Evolutionary conservation across 2,113 vertebrate genomes (phyloP).

Genomic region (Sialia sialis): DNA sequence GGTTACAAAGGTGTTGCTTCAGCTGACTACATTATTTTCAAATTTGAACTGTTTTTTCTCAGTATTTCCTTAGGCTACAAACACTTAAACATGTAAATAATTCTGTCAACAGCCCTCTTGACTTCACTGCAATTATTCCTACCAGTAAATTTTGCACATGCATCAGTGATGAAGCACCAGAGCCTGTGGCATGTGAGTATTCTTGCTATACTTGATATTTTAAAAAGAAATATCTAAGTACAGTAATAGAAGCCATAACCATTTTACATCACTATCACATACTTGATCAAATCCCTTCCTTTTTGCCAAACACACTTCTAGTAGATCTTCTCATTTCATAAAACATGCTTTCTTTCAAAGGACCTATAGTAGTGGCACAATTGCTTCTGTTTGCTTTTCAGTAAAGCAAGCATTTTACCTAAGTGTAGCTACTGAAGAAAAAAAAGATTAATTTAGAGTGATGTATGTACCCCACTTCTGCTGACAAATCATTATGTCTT

Average conservation of each 20-base stretch:
- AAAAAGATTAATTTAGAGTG: not conserved
- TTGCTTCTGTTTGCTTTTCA: not conserved
- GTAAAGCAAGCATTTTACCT: not conserved
- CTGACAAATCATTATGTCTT: not conserved
- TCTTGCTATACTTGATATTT: not conserved
- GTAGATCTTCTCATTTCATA: not conserved
- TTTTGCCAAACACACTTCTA: not conserved
- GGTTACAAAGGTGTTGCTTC: not conserved
- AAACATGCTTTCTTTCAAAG: not conserved
- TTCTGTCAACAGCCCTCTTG: not conserved
- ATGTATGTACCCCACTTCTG: not conserved
- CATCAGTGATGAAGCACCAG: not conserved
- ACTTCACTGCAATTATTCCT: not conserved
- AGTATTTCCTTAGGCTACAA: not conserved
- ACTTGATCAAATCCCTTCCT: not conserved
- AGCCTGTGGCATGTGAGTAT: not conserved
- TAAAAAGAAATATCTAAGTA: not conserved
- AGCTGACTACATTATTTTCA: not conserved
- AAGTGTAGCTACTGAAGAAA: not conserved
- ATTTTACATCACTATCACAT: not conserved
- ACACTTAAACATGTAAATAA: not conserved
- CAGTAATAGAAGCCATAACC: not conserved
- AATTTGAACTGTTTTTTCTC: not conserved
- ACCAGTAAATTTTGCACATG: not conserved
- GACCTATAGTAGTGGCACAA: not conserved